phyloP scores from a whole-genome alignment of 2,113 vertebrate species.

The Hirundichthys speculiger region DNA sequence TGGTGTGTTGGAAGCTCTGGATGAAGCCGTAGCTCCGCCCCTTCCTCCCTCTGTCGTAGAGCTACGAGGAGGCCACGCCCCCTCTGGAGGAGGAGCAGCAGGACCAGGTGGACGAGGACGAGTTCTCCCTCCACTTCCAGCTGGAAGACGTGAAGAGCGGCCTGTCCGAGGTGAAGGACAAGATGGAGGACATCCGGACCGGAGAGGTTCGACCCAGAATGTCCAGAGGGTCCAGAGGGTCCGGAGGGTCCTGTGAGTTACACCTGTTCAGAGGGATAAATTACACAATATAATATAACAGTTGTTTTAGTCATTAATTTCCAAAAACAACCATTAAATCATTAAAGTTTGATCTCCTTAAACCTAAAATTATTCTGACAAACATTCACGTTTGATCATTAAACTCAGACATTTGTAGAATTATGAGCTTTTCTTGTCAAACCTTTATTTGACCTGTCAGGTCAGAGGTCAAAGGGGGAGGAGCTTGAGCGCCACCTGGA shows the following conservation, averaged over 20 bases:
- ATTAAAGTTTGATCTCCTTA: too few relatives aligned
- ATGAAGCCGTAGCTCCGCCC: background rate
- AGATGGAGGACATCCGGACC: slow-evolving; percentile 67
- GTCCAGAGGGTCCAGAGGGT: slow-evolving; percentile 41
- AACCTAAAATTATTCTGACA: too few relatives aligned
- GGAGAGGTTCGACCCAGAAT: slow-evolving; percentile 46
- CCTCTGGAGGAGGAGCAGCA: slow-evolving; percentile 38
- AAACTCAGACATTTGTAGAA: too few relatives aligned
- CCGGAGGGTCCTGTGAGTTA: slow-evolving; percentile 51
- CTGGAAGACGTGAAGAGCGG: slow-evolving; percentile 68
- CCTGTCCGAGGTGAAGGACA: slow-evolving; percentile 68
- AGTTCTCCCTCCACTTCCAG: slow-evolving; percentile 64
- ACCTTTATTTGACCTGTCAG: too few relatives aligned
- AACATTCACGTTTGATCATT: too few relatives aligned
- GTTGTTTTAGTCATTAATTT: too few relatives aligned
- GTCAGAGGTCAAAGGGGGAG: too few relatives aligned
- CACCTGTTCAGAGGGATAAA: too few relatives aligned
- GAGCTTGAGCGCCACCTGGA: too few relatives aligned
- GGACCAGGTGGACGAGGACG: slow-evolving; percentile 30
- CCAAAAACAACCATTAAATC: too few relatives aligned
- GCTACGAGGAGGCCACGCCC: slow-evolving; percentile 52
- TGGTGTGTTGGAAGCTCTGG: background rate
- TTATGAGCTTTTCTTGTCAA: too few relatives aligned
- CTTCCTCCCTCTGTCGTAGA: slow-evolving; percentile 46
- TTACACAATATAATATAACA: too few relatives aligned